These are phyloP conservation scores for Stichopus horrens DNA, from an alignment of 53 echinoderm and acorn worm genomes.

Conservation along the genomic window DNA sequence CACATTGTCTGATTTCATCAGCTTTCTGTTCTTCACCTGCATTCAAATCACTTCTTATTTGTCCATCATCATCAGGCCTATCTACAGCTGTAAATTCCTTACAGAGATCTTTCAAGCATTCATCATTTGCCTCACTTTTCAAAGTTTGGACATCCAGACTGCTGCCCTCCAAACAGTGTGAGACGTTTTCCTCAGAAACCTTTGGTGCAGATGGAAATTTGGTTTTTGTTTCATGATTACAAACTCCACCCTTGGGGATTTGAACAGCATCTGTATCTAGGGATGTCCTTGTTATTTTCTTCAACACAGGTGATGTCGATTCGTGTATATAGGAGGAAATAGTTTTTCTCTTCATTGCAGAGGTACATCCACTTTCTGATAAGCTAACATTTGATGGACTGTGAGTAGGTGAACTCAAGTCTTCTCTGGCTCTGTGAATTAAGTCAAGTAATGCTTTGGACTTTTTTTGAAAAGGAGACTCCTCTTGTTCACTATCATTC, in stretches of 20 bases:
- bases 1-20: too few species aligned
- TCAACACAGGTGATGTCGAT: neutral
- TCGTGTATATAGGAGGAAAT: neutral
- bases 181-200: neutral
- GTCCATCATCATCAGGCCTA: neutral
- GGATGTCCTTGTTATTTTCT: neutral
- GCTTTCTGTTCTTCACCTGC: too few species aligned
- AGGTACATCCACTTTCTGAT: neutral
- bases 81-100: neutral
- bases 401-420: conserved; percentile 33
- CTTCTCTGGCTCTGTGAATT: conserved; percentile 19
- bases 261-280: neutral
- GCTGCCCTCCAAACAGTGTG: neutral
- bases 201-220: neutral
- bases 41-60: neutral
- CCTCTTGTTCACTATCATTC: neutral
- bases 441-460: conserved; percentile 16
- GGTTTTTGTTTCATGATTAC: neutral
- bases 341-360: neutral
- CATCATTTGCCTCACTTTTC: neutral
- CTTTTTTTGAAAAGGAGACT: conserved; percentile 39
- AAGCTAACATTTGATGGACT: neutral
- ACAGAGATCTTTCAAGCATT: neutral
- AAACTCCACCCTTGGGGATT: neutral
- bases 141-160: neutral